phyloP scores from a whole-genome alignment of 2,113 vertebrate species.

The Nestor notabilis region DNA sequence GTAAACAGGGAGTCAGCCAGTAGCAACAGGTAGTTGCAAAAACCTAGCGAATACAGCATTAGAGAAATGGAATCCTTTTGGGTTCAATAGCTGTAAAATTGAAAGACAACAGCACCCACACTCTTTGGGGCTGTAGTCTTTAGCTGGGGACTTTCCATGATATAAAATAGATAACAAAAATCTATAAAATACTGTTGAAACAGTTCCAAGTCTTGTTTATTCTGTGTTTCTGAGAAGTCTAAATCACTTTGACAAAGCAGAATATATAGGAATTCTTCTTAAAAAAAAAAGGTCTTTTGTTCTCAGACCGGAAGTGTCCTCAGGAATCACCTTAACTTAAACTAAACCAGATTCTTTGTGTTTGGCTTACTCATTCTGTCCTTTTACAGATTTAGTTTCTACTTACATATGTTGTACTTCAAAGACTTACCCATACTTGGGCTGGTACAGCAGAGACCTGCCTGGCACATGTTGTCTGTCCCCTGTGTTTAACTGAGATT shows the following conservation, averaged over 20 bases:
- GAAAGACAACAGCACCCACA: neutral
- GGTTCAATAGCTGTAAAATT: constrained; percentile 11
- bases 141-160: neutral
- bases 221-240: neutral
- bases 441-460: neutral
- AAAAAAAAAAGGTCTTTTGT: fast-evolving
- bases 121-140: neutral
- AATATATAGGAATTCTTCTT: neutral
- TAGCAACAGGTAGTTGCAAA: neutral
- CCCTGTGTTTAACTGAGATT: neutral
- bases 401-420: neutral
- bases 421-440: neutral
- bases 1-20: neutral
- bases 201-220: neutral
- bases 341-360: neutral
- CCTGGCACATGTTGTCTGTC: neutral
- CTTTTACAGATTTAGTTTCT: neutral
- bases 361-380: neutral
- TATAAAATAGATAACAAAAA: neutral
- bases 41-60: neutral
- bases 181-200: neutral
- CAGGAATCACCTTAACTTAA: neutral
- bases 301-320: fast-evolving
- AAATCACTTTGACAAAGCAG: neutral
- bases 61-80: constrained; percentile 34